These are phyloP conservation scores for Rhadinocentrus ornatus DNA, from an alignment of 2,797 vertebrate species.

Conservation along the genomic window DNA sequence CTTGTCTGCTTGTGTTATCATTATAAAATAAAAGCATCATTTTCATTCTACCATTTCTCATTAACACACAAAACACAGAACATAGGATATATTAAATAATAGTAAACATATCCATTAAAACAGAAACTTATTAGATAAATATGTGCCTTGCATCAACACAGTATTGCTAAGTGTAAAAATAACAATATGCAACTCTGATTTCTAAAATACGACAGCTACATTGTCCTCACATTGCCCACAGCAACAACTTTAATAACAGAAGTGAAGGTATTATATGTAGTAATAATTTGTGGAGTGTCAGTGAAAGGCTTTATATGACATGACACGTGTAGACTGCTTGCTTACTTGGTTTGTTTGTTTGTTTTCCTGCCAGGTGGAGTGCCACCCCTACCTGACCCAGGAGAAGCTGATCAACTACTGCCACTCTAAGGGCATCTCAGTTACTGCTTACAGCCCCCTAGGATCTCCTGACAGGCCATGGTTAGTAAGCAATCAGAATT, in stretches of 20 bases:
- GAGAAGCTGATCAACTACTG: conserved; percentile 89
- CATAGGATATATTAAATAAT: background rate
- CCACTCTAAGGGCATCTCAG: conserved; percentile 86
- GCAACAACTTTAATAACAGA: too few relatives aligned
- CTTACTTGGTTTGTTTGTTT: background rate
- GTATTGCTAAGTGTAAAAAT: background rate
- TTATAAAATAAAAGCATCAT: conserved; percentile 42
- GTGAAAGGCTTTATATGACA: too few relatives aligned
- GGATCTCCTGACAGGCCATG: conserved; percentile 92
- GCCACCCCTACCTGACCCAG: conserved; percentile 90
- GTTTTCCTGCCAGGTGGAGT: conserved; percentile 84
- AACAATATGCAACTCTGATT: background rate
- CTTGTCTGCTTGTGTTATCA: conserved; percentile 8
- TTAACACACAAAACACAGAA: conserved; percentile 1
- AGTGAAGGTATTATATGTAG: too few relatives aligned
- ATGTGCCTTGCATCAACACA: background rate
- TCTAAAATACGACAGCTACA: too few relatives aligned
- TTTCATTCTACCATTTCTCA: conserved; percentile 4
- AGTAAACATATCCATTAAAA: background rate
- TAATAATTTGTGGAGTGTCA: too few relatives aligned
- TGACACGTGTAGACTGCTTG: too few relatives aligned
- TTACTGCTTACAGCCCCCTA: conserved; percentile 92
- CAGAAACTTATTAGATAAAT: background rate
- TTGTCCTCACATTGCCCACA: too few relatives aligned
- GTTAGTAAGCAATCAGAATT: conserved; percentile 69